Percentiles rank a stretch among this genome's conserved stretches.
phyloP scores from a whole-genome alignment of 1,140 invertebrate genomes.

The Drosophila parvula region DNA sequence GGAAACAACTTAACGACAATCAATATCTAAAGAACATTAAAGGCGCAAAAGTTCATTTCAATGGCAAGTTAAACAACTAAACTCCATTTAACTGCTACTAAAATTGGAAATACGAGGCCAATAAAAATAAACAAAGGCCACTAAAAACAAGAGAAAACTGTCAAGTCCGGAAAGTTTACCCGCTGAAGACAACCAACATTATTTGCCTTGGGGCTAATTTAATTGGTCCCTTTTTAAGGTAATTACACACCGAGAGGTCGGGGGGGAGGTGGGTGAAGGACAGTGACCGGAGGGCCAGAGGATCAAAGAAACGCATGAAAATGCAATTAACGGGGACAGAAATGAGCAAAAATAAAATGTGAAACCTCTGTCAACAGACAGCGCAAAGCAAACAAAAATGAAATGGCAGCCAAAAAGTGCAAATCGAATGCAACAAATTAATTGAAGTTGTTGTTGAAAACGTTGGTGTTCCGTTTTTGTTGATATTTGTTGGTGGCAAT shows the following conservation, averaged over 20 bases:
- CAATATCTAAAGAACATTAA: conserved; percentile 7
- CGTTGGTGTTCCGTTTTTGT: conserved; percentile 14
- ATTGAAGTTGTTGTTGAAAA: conserved; percentile 4
- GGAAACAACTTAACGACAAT: not conserved
- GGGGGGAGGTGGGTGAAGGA: conserved; percentile 7
- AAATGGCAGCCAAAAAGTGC: conserved; percentile 56
- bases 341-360: conserved; percentile 34
- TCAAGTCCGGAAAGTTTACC: not conserved
- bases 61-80: conserved; percentile 2
- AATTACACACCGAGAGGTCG: conserved; percentile 57
- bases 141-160: conserved; percentile 23
- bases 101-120: conserved; percentile 6
- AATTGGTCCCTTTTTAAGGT: conserved; percentile 63
- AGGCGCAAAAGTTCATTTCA: not conserved
- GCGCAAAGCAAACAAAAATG: conserved; percentile 61
- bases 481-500: conserved; percentile 15
- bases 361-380: conserved; percentile 16
- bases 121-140: conserved; percentile 41
- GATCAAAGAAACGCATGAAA: conserved; percentile 41
- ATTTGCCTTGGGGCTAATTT: conserved; percentile 64
- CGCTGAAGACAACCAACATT: conserved; percentile 16
- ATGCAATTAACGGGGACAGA: conserved; percentile 47
- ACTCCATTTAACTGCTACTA: conserved; percentile 14
- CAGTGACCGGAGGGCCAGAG: conserved; percentile 18
- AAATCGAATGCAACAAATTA: conserved; percentile 71